Evolutionary conservation across 2,113 vertebrate species (phyloP).

Genomic region (Periophthalmodon schlosseri): DNA sequence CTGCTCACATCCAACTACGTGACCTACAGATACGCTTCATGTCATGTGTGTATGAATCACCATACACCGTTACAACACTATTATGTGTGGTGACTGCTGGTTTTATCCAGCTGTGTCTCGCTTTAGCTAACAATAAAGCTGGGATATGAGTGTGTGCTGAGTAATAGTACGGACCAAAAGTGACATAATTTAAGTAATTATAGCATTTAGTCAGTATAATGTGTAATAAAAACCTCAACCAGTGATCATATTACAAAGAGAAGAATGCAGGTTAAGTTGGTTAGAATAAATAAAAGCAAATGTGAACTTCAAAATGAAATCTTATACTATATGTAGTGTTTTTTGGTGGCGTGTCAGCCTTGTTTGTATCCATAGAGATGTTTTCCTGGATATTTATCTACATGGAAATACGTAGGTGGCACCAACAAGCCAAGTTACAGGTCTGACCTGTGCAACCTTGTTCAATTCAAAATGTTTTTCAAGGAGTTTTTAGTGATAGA

Average conservation of each 20-base stretch:
- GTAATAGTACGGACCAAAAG: not conserved
- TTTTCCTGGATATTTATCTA: not conserved
- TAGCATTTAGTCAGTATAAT: not conserved
- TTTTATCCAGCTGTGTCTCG: constrained; percentile 16
- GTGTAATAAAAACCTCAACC: not conserved
- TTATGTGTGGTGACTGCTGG: constrained; percentile 49
- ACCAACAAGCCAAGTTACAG: not conserved
- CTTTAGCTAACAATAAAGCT: constrained; percentile 6
- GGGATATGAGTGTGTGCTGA: constrained; percentile 9
- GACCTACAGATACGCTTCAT: constrained; percentile 25
- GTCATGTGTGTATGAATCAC: constrained; percentile 68
- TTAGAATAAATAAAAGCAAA: too few relatives aligned
- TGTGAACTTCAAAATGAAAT: too few relatives aligned
- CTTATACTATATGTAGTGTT: not conserved
- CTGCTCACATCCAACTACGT: constrained; percentile 33
- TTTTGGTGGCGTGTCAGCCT: too few relatives aligned
- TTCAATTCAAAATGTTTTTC: too few relatives aligned
- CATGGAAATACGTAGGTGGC: too few relatives aligned
- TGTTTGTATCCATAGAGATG: not conserved
- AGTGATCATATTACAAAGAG: too few relatives aligned
- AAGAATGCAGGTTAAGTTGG: too few relatives aligned
- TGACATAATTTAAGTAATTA: constrained; percentile 3
- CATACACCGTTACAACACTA: constrained; percentile 21
- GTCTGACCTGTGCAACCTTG: too few relatives aligned
- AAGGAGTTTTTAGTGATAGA: too few relatives aligned